phyloP scores from a whole-genome alignment of 2,797 vertebrate species.

The Lacerta bilineata region DNA sequence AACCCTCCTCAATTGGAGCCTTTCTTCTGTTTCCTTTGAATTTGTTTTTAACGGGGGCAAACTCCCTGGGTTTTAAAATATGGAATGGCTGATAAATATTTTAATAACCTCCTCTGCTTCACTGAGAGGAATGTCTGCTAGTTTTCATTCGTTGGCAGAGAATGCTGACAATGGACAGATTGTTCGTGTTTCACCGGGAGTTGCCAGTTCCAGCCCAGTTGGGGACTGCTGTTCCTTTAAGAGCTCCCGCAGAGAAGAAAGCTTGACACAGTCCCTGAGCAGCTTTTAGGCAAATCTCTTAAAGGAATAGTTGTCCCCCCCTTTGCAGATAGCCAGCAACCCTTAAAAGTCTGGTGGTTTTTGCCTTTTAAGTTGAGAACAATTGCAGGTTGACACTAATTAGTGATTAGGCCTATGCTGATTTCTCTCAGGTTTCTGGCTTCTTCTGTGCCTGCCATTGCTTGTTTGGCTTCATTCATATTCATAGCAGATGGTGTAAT shows the following conservation, averaged over 20 bases:
- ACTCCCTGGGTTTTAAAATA: conserved; percentile 51
- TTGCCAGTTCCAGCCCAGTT: conserved; percentile 12
- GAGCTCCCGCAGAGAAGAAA: neutral
- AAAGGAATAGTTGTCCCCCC: conserved; percentile 23
- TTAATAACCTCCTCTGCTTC: conserved; percentile 38
- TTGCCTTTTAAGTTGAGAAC: conserved; percentile 42
- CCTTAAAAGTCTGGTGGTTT: conserved; percentile 2
- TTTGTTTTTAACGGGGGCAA: conserved; percentile 25
- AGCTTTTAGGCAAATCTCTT: neutral
- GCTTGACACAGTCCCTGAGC: neutral
- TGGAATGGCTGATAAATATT: conserved; percentile 49
- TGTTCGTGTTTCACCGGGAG: neutral
- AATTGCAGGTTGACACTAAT: conserved; percentile 26
- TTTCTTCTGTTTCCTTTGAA: conserved; percentile 18
- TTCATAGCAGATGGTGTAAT: conserved; percentile 34
- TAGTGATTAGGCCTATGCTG: conserved; percentile 9
- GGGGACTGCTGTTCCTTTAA: conserved; percentile 22
- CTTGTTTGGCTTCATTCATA: conserved; percentile 16
- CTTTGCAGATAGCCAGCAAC: neutral
- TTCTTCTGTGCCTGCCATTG: neutral
- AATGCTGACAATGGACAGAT: conserved; percentile 37
- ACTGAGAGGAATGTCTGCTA: conserved; percentile 39
- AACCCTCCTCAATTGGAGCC: neutral
- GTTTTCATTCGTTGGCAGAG: conserved; percentile 24
- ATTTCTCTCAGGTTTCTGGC: conserved; percentile 18